Percentiles rank a stretch among this genome's conserved stretches.
Conservation (phyloP, 2,797 vertebrate species). For the Propithecus perrieri region DNA sequence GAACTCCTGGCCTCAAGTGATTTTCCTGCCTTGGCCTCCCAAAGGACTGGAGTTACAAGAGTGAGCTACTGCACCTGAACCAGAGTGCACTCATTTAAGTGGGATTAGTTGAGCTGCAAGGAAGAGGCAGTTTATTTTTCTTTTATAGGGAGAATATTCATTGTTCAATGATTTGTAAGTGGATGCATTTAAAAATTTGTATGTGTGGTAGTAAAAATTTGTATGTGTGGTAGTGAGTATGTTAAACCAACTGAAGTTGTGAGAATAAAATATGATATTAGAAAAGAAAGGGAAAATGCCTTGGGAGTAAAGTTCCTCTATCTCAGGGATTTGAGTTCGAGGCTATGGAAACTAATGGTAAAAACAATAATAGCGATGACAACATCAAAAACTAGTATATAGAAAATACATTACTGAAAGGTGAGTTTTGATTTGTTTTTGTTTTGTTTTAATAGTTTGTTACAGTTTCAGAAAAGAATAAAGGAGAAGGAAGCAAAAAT, state of each 20-base stretch:
- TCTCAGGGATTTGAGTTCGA: background rate
- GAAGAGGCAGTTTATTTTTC: background rate
- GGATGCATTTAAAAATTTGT: background rate
- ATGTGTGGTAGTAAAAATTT: background rate
- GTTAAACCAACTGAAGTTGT: background rate
- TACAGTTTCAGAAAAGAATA: background rate
- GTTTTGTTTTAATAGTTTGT: background rate
- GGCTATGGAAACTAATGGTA: background rate
- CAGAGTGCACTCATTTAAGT: background rate
- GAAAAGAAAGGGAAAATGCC: background rate
- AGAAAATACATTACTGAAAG: background rate
- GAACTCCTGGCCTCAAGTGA: background rate
- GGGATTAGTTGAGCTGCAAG: background rate
- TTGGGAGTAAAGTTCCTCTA: background rate
- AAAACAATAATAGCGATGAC: background rate
- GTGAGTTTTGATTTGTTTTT: background rate
- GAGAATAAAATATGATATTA: background rate
- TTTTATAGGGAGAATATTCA: background rate
- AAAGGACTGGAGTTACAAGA: background rate
- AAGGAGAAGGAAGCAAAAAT: background rate
- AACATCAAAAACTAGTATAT: background rate
- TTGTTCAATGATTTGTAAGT: background rate
- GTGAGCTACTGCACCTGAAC: background rate
- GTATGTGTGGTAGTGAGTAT: background rate
- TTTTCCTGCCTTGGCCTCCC: background rate